Conservation (phyloP, 2,113 vertebrate species). For the Climacteris rufus region DNA sequence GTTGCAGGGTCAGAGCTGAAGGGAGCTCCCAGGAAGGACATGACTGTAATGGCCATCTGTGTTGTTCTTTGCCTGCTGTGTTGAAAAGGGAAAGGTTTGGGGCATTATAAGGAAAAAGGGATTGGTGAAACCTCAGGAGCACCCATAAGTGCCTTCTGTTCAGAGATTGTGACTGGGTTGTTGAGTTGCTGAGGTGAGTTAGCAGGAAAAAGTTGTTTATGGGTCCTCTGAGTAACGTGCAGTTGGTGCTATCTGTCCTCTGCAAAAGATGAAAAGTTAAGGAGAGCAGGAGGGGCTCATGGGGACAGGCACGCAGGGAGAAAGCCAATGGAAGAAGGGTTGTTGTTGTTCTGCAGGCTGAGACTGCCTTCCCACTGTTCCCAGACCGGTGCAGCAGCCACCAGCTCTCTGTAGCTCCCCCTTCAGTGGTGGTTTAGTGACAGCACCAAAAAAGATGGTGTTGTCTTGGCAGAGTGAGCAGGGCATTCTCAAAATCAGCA, state of each 20-base stretch:
- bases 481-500: neutral
- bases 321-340: neutral
- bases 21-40: neutral
- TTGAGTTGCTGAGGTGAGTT: neutral
- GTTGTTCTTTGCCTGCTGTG: neutral
- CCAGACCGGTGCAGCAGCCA: neutral
- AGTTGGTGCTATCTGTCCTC: neutral
- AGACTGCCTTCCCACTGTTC: neutral
- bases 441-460: neutral
- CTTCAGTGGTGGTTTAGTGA: neutral
- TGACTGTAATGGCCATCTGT: neutral
- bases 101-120: neutral
- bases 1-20: neutral
- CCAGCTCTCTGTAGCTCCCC: neutral
- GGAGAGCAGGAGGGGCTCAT: neutral
- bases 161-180: neutral
- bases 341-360: neutral
- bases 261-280: neutral
- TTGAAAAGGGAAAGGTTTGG: neutral
- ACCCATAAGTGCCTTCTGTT: neutral
- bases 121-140: neutral
- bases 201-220: neutral
- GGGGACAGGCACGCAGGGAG: neutral
- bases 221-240: neutral
- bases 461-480: neutral